These are phyloP conservation scores for Lasiurus cinereus DNA, from an alignment of 2,113 vertebrate genomes.

Conservation along the genomic window DNA sequence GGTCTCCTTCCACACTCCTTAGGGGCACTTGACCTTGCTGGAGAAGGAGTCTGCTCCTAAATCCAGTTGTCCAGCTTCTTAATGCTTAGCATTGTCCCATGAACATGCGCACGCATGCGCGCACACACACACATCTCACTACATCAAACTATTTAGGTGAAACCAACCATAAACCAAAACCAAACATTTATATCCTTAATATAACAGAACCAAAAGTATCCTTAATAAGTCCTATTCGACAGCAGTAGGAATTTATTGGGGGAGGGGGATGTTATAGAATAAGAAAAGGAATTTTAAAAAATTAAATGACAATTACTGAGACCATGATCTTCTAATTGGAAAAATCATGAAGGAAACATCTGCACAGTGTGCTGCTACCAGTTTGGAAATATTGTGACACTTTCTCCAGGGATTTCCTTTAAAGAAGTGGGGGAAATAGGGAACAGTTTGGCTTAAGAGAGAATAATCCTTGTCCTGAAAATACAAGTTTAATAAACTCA, in stretches of 20 bases:
- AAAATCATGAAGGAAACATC: neutral
- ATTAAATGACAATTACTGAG: neutral
- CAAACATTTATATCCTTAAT: conserved; percentile 7
- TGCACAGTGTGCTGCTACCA: neutral
- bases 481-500: conserved; percentile 3
- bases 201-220: neutral
- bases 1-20: neutral
- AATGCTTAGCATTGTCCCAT: neutral
- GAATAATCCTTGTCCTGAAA: neutral
- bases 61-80: neutral
- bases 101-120: neutral
- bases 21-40: conserved; percentile 3
- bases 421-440: neutral
- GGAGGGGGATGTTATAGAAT: neutral
- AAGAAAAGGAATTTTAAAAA: neutral
- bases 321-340: neutral
- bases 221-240: neutral
- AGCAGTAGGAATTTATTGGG: neutral
- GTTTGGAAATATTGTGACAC: neutral
- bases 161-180: neutral
- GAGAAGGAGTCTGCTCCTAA: conserved; percentile 45
- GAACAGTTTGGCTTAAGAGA: neutral
- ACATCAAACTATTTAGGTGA: conserved; percentile 31
- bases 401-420: conserved; percentile 66
- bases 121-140: neutral